These are phyloP conservation scores for Eupithecia subfuscata DNA, from an alignment of 2,888 invertebrate genomes.

Conservation along the genomic window DNA sequence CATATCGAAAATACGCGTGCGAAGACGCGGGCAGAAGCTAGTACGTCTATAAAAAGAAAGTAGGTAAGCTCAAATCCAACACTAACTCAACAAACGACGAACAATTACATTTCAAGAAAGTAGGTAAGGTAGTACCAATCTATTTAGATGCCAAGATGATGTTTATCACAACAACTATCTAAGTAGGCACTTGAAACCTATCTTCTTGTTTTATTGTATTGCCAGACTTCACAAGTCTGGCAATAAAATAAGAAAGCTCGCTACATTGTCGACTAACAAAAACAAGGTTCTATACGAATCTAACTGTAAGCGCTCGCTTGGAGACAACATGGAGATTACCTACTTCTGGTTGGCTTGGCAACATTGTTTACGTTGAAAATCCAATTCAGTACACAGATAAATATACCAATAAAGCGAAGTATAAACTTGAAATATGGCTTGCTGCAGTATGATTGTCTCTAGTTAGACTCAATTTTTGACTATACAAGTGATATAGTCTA, in stretches of 20 bases:
- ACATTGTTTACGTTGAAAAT: neutral
- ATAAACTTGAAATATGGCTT: neutral
- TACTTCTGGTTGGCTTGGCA: neutral
- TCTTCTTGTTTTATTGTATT: constrained; percentile 20
- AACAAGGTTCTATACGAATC: neutral
- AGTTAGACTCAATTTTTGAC: neutral
- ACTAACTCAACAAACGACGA: neutral
- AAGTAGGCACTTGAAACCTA: constrained; percentile 12
- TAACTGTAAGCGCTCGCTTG: constrained; percentile 2
- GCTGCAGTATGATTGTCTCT: neutral
- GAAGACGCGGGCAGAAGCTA: too few relatives aligned
- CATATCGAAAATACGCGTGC: too few relatives aligned
- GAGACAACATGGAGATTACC: neutral
- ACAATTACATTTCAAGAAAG: neutral
- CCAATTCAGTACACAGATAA: neutral
- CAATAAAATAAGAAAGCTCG: constrained; percentile 15
- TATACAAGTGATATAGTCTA: too few relatives aligned
- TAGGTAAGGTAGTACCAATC: neutral
- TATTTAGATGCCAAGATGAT: neutral
- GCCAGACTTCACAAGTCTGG: too few relatives aligned
- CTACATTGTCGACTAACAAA: neutral
- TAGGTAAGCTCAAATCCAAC: neutral
- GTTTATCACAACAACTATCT: constrained; percentile 2
- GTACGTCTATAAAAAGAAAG: neutral
- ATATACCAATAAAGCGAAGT: neutral